Conservation (phyloP, 2,888 invertebrate genomes). For the Heteropelma amictum region DNA sequence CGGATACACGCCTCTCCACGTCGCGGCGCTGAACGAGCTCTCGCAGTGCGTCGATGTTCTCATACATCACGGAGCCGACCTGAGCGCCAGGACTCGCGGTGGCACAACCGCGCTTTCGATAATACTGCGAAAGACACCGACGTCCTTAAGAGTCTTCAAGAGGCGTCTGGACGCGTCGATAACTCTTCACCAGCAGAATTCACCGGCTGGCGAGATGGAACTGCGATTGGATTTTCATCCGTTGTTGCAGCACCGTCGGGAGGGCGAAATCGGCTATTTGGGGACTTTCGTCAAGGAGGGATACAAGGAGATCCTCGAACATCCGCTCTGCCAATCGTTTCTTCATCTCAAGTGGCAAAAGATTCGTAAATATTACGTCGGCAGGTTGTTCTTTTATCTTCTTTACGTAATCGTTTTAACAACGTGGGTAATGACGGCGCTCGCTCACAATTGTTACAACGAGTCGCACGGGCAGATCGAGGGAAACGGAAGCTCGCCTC, state of each 20-base stretch:
- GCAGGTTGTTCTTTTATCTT: slow-evolving; percentile 87
- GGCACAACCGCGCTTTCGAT: slow-evolving; percentile 92
- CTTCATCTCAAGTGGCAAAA: slow-evolving; percentile 94
- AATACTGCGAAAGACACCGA: slow-evolving; percentile 91
- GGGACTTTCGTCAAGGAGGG: slow-evolving; percentile 94
- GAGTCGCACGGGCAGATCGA: slow-evolving; percentile 82
- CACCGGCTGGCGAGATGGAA: slow-evolving; percentile 89
- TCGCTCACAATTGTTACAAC: slow-evolving; percentile 92
- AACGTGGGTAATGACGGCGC: slow-evolving; percentile 88
- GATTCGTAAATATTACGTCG: slow-evolving; percentile 92
- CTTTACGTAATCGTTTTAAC: slow-evolving; percentile 90
- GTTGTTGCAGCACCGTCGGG: slow-evolving; percentile 89
- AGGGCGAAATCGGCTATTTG: slow-evolving; percentile 90
- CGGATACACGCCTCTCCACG: slow-evolving; percentile 91
- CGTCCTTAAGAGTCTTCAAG: slow-evolving; percentile 89
- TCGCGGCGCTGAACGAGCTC: slow-evolving; percentile 91
- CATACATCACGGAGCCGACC: slow-evolving; percentile 91
- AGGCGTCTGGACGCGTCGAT: slow-evolving; percentile 90
- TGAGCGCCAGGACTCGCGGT: slow-evolving; percentile 92
- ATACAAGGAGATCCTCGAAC: slow-evolving; percentile 91
- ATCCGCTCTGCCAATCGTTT: slow-evolving; percentile 93
- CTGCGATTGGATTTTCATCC: slow-evolving; percentile 90
- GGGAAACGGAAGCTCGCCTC: slow-evolving; percentile 70
- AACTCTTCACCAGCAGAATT: slow-evolving; percentile 87
- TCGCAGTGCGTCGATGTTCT: slow-evolving; percentile 91